Base-by-base conservation (phyloP, 1,140 invertebrate genomes). In the Drosophila miranda region DNA sequence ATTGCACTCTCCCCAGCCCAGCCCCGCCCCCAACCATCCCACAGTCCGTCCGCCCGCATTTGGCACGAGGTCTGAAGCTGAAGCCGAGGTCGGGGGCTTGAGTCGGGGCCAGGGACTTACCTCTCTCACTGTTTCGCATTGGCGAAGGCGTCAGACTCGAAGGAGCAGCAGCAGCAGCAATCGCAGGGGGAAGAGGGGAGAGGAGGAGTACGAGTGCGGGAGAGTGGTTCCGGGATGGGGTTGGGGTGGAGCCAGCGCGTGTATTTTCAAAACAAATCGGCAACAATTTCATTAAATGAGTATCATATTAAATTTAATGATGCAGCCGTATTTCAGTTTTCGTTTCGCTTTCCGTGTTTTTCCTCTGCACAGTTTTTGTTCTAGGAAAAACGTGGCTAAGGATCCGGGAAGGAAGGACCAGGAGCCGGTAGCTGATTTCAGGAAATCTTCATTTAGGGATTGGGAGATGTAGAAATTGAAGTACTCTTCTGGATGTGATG, bases 221-320 rank as follows among this genome's bases (percentile, higher is more conserved):
- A 11, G 13, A 28, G 19, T 16, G 16, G 16, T 16, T 16, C 16
- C 16, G 16, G 16, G 16, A 16, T 16, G 16, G 16, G 26, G 30
- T 49, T 26, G 8, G 38, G 13, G 28, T 30, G 54, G 45, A 64
- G 74, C 50, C 13, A 69, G 83, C 78, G 86, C 81, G 78, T 83
- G 89, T 90, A 89, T 91, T 91, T 90, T 90, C 89, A 77, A 91
- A 91, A 91, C 87, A 91, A 91, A 91, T 91, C 90, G 90, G 86
- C 90, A 91, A 87, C 90, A 90, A 89, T 91, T 91, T 90, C 84
- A 90, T 90, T 91, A 91, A 91, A 91, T 91, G 90, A 89, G 90
- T 87, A 84, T 89, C 87, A 91, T 91, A 91, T 91, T 91, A 91
- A 91, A 91, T 91, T 91, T 91, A 91, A 91, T 91, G 90, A 90